These are phyloP conservation scores for Ectemnius lituratus DNA, from an alignment of 2,888 invertebrate species.

Conservation along the genomic window DNA sequence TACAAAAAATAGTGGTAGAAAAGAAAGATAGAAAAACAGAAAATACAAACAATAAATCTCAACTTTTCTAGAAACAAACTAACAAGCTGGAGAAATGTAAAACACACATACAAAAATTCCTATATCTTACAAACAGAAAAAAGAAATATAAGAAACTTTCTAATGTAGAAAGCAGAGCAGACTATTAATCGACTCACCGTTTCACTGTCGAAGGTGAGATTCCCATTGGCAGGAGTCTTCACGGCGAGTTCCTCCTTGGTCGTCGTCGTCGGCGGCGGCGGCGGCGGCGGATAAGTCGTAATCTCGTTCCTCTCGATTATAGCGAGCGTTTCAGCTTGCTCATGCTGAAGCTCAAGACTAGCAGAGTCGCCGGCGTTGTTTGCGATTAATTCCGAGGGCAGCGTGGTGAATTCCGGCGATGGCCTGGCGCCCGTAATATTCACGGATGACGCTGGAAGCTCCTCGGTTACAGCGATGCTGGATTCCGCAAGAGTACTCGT, in stretches of 20 bases:
- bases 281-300: slow-evolving; percentile 1
- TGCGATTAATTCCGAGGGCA: slow-evolving; percentile 43
- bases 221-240: slow-evolving; percentile 29
- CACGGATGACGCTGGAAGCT: slow-evolving; percentile 17
- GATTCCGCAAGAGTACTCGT: slow-evolving; percentile 38
- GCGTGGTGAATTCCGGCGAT: slow-evolving; percentile 51
- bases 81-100: too few relatives aligned
- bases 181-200: background rate
- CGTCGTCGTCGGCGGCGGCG: slow-evolving; percentile 1
- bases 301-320: slow-evolving; percentile 42
- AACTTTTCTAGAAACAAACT: too few relatives aligned
- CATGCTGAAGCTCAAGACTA: slow-evolving; percentile 2
- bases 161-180: too few relatives aligned
- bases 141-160: too few relatives aligned
- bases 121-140: too few relatives aligned
- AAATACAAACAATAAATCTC: too few relatives aligned
- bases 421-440: slow-evolving; percentile 25
- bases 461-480: slow-evolving; percentile 37
- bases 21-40: too few relatives aligned
- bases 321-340: slow-evolving; percentile 26
- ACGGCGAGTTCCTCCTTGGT: slow-evolving; percentile 24
- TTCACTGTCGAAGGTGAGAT: background rate
- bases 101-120: too few relatives aligned
- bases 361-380: slow-evolving; percentile 20
- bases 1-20: too few relatives aligned